Conservation (phyloP, 1,140 invertebrate genomes). For the Pararge aegeria region DNA sequence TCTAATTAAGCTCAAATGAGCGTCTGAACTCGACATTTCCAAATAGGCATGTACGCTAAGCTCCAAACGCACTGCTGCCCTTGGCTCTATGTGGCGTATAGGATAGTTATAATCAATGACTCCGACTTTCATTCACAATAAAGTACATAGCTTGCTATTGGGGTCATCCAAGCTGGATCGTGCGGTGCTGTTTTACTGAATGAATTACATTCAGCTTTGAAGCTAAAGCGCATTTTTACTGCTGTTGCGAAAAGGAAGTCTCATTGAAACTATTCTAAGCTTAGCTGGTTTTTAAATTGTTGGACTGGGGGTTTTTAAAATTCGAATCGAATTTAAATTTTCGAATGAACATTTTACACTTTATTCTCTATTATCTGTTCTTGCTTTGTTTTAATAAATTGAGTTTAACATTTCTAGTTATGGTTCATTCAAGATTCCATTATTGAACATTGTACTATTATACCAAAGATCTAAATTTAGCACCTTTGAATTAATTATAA, state of each 20-base stretch:
- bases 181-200: conserved; percentile 52
- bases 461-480: too few relatives aligned
- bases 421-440: too few relatives aligned
- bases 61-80: conserved; percentile 63
- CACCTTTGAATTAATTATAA: too few relatives aligned
- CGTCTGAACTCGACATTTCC: conserved; percentile 17
- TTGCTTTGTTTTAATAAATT: too few relatives aligned
- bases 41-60: conserved; percentile 36
- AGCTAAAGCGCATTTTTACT: neutral
- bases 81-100: conserved; percentile 56
- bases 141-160: conserved; percentile 59
- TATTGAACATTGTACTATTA: too few relatives aligned
- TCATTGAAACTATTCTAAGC: neutral
- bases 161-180: conserved; percentile 64
- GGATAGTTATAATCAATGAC: conserved; percentile 71
- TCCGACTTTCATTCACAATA: conserved; percentile 75
- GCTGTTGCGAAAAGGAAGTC: neutral
- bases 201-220: conserved; percentile 33
- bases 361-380: too few relatives aligned
- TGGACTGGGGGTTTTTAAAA: neutral
- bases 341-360: too few relatives aligned
- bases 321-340: too few relatives aligned
- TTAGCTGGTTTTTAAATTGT: neutral
- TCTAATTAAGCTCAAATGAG: conserved; percentile 16
- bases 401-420: too few relatives aligned